A percentile compares a stretch with the other conserved stretches of the same genome.
These are phyloP conservation scores for Chelonus insularis DNA, from an alignment of 1,140 invertebrate genomes.

Conservation along the genomic window DNA sequence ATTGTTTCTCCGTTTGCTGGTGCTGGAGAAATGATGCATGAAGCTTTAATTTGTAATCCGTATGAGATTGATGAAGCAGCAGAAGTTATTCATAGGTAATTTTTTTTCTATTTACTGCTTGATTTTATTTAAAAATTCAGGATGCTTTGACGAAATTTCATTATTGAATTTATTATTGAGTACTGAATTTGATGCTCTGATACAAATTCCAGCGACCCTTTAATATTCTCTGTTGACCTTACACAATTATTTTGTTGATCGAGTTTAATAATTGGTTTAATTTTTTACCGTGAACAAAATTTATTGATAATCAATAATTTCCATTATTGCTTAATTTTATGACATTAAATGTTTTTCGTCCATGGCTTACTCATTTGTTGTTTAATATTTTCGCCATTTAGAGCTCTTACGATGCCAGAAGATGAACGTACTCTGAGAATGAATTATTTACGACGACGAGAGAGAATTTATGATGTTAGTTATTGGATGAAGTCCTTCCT, in stretches of 20 bases:
- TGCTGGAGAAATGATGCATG: constrained; percentile 89
- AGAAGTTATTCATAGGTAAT: constrained; percentile 79
- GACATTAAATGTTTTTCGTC: background rate
- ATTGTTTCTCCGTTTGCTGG: constrained; percentile 90
- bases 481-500: constrained; percentile 88
- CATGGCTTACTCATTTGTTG: background rate
- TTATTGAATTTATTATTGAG: too few species aligned
- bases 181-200: too few species aligned
- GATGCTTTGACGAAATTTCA: too few species aligned
- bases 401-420: constrained; percentile 86
- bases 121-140: too few species aligned
- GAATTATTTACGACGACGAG: constrained; percentile 80
- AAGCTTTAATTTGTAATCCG: constrained; percentile 86
- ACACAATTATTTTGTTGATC: too few species aligned
- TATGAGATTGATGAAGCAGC: constrained; percentile 87
- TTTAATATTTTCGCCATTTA: constrained; percentile 35
- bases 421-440: constrained; percentile 85
- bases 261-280: too few species aligned
- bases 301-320: too few species aligned
- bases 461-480: constrained; percentile 82
- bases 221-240: too few species aligned
- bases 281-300: too few species aligned
- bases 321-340: too few species aligned
- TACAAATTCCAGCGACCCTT: too few species aligned
- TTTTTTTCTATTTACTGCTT: background rate